Percentiles rank a stretch among this genome's conserved stretches.
phyloP scores from a whole-genome alignment of 2,797 vertebrate genomes.

The Myotis findleyi region DNA sequence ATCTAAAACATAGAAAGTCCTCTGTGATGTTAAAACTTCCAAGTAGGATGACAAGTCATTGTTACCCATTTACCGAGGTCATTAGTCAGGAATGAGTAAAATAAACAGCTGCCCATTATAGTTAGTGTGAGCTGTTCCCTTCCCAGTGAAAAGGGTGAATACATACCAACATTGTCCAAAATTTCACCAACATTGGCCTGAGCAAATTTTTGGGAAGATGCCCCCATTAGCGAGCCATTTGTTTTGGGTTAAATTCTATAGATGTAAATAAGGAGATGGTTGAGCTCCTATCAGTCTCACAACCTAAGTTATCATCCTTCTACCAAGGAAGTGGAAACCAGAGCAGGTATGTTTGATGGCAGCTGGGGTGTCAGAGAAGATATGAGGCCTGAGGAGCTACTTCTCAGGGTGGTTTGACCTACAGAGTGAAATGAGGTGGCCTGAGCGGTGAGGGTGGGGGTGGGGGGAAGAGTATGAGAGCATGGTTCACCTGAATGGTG shows the following conservation, averaged over 20 bases:
- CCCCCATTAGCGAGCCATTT: background rate
- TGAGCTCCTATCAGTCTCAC: background rate
- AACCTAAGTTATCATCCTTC: background rate
- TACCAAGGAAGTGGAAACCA: background rate
- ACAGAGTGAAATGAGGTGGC: background rate
- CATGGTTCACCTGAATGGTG: background rate
- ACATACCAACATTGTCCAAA: background rate
- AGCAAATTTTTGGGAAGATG: background rate
- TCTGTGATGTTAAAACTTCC: background rate
- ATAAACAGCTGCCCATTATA: background rate
- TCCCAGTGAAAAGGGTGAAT: background rate
- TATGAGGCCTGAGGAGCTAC: background rate
- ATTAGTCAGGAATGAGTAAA: background rate
- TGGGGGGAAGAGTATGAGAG: background rate
- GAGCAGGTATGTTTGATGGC: background rate
- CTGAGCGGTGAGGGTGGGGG: fast-evolving
- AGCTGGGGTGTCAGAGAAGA: background rate
- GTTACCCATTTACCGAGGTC: background rate
- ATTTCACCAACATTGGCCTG: background rate
- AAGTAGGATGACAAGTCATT: background rate
- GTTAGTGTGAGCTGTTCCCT: background rate
- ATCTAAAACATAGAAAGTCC: background rate
- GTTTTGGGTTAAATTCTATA: background rate
- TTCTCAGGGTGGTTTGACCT: background rate
- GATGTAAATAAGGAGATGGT: background rate